phyloP scores from a whole-genome alignment of 2,113 vertebrate species.

The Meleagris gallopavo region DNA sequence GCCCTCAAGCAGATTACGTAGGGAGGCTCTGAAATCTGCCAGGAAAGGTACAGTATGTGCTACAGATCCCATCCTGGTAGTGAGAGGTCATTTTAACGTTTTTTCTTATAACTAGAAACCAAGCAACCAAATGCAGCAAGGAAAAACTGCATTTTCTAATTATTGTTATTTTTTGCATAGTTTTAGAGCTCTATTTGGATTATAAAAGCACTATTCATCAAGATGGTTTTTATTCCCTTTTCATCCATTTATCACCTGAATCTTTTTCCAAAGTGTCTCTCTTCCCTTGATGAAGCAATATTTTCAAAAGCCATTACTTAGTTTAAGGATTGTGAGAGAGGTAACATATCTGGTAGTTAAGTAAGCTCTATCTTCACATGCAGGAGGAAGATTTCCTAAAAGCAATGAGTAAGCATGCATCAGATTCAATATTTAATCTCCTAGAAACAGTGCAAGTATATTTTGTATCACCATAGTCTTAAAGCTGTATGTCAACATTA shows the following conservation, averaged over 20 bases:
- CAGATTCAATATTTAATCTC: constrained; percentile 1
- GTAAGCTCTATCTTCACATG: neutral
- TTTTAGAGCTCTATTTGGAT: neutral
- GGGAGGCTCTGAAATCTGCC: neutral
- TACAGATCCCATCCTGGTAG: neutral
- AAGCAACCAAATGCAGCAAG: neutral
- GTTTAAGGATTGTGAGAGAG: neutral
- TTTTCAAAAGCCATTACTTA: neutral
- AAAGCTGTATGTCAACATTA: constrained; percentile 52
- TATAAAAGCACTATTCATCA: neutral
- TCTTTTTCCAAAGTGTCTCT: neutral
- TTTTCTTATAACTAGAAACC: neutral
- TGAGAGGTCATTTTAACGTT: neutral
- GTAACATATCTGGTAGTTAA: neutral
- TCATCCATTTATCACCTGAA: neutral
- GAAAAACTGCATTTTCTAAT: neutral
- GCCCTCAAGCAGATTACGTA: neutral
- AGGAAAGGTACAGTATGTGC: neutral
- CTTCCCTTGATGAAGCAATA: neutral
- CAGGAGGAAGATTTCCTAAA: neutral
- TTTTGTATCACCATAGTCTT: neutral
- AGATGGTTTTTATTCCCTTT: neutral
- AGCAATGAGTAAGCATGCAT: neutral
- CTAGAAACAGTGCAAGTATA: neutral
- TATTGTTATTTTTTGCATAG: neutral